A percentile compares a stretch with the other conserved stretches of the same genome.
Conservation (phyloP, 2,888 invertebrate genomes). For the Patella ulyssiponensis region DNA sequence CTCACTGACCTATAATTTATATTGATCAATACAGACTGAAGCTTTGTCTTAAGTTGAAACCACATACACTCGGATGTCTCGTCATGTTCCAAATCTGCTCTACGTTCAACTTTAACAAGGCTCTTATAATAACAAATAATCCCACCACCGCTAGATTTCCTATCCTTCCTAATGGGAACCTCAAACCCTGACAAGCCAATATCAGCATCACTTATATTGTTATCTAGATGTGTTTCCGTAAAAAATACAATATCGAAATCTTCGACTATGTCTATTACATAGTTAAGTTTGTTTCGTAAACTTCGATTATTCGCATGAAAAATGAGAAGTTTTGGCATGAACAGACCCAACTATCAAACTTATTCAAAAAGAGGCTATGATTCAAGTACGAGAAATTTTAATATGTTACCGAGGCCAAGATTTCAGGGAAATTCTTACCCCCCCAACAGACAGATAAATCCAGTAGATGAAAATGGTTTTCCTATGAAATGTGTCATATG, state of each 20-base stretch:
- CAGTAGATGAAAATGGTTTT: neutral
- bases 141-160: neutral
- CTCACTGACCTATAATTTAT: no score
- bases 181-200: no score
- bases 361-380: no score
- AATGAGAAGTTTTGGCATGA: neutral
- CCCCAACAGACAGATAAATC: neutral
- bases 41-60: no score
- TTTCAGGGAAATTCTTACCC: no score
- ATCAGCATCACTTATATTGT: neutral
- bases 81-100: no score
- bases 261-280: neutral
- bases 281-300: neutral
- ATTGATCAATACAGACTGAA: no score
- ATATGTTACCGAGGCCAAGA: no score
- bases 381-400: no score
- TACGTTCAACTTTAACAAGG: no score
- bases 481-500: slow-evolving; percentile 8
- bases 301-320: neutral
- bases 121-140: neutral
- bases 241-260: neutral
- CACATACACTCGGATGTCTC: no score
- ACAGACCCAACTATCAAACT: no score
- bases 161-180: neutral
- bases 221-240: neutral